Evolutionary conservation across 2,797 vertebrate genomes (phyloP).

Genomic region (Choloepus didactylus): DNA sequence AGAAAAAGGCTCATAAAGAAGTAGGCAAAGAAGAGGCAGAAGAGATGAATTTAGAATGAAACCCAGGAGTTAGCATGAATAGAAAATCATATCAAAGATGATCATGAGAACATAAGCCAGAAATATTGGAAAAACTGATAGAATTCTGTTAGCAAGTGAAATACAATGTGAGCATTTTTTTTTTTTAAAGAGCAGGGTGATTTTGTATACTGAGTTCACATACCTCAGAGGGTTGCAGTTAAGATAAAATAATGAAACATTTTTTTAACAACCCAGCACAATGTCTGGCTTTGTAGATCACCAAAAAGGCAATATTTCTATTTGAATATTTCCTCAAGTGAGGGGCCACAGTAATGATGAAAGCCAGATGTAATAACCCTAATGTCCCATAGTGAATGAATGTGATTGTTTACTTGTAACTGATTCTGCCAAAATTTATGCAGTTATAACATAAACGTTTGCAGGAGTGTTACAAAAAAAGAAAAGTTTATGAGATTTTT

Average conservation of each 20-base stretch:
- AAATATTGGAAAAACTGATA: not conserved
- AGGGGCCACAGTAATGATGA: not conserved
- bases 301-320: not conserved
- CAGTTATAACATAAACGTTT: not conserved
- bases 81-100: not conserved
- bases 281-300: not conserved
- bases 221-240: not conserved
- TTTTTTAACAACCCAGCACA: not conserved
- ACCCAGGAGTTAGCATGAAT: not conserved
- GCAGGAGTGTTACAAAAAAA: not conserved
- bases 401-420: not conserved
- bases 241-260: slow-evolving; percentile 18
- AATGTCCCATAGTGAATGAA: not conserved
- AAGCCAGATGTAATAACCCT: not conserved
- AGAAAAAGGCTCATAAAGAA: not conserved
- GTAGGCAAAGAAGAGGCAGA: not conserved
- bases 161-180: not conserved
- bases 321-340: not conserved
- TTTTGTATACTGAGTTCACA: not conserved
- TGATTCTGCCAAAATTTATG: not conserved
- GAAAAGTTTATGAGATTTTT: not conserved
- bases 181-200: not conserved
- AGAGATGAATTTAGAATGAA: not conserved
- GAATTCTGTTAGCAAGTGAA: not conserved
- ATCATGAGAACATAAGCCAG: not conserved